Percentiles rank a stretch among this genome's conserved stretches.
Evolutionary conservation across 2,888 invertebrate genomes (phyloP).

Genomic region (Latrodectus hesperus): DNA sequence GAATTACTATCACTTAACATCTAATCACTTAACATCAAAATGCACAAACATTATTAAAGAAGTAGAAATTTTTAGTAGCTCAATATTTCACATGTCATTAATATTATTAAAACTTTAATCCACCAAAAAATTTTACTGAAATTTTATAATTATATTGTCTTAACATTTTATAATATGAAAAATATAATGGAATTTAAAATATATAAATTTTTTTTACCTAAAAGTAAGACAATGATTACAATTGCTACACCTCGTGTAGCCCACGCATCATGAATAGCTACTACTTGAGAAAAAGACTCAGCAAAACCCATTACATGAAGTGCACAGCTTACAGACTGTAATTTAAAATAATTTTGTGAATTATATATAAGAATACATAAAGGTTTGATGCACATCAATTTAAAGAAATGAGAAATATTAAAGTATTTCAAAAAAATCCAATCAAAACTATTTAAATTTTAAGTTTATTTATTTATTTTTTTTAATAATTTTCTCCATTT

Average conservation of each 20-base stretch:
- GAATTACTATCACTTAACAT: too few relatives aligned
- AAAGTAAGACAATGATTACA: slow-evolving; percentile 88
- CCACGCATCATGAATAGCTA: slow-evolving; percentile 83
- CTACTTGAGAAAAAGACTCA: slow-evolving; percentile 92
- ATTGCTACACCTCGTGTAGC: slow-evolving; percentile 86
- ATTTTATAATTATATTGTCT: too few relatives aligned
- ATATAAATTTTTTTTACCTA: slow-evolving; percentile 76
- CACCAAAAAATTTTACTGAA: too few relatives aligned
- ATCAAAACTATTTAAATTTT: not conserved
- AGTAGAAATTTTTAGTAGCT: too few relatives aligned
- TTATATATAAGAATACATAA: too few relatives aligned
- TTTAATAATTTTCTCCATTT: too few relatives aligned
- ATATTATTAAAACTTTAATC: too few relatives aligned
- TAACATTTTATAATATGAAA: not conserved
- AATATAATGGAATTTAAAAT: not conserved
- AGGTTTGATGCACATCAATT: not conserved
- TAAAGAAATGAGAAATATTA: not conserved
- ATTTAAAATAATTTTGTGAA: not conserved
- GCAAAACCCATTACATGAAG: slow-evolving; percentile 97
- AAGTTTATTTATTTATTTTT: not conserved
- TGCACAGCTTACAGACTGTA: slow-evolving; percentile 95
- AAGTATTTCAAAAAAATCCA: not conserved
- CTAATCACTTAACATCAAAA: too few relatives aligned
- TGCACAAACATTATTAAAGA: too few relatives aligned
- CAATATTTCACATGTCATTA: too few relatives aligned